A percentile compares a stretch with the other conserved stretches of the same genome.
These are phyloP conservation scores for Hydractinia echinata DNA, from an alignment of 30 jellyfish, hydroid and myxozoan species.

Conservation along the genomic window DNA sequence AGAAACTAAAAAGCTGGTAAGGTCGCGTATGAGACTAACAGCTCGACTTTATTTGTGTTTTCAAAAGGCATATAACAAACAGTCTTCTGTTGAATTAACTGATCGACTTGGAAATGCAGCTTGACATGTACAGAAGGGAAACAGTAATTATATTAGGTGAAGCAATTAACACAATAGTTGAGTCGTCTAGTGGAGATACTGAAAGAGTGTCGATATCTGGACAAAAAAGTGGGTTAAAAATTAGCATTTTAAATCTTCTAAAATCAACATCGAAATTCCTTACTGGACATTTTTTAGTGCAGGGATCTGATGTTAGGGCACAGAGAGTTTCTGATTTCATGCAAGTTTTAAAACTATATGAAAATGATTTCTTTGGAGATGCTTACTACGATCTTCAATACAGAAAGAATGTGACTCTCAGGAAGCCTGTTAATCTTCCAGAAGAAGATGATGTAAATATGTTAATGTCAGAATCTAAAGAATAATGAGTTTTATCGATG, in stretches of 20 bases:
- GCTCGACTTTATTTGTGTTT: too few species aligned
- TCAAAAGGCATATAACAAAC: too few species aligned
- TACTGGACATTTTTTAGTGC: conserved; percentile 19
- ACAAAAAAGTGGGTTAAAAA: conserved; percentile 25
- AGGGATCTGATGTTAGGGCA: not conserved
- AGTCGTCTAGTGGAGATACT: too few species aligned
- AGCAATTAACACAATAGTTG: too few species aligned
- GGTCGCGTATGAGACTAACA: too few species aligned
- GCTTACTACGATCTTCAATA: conserved; percentile 26
- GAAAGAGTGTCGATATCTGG: not conserved
- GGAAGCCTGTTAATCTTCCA: conserved; percentile 20
- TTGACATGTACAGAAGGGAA: too few species aligned
- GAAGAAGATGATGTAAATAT: conserved; percentile 16
- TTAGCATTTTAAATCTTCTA: conserved; percentile 15
- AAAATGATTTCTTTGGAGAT: conserved; percentile 33
- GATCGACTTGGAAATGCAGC: too few species aligned
- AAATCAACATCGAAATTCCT: conserved; percentile 11
- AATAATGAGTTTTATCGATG: not conserved
- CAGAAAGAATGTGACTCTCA: not conserved
- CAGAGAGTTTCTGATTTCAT: conserved; percentile 13
- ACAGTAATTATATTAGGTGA: too few species aligned
- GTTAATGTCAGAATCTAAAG: conserved; percentile 11
- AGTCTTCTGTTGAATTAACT: too few species aligned
- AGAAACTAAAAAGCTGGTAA: too few species aligned
- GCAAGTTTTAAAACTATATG: conserved; percentile 7